A percentile compares a stretch with the other conserved stretches of the same genome.
Conservation (phyloP, 2,888 invertebrate species). For the Troglohyphantes excavatus region DNA sequence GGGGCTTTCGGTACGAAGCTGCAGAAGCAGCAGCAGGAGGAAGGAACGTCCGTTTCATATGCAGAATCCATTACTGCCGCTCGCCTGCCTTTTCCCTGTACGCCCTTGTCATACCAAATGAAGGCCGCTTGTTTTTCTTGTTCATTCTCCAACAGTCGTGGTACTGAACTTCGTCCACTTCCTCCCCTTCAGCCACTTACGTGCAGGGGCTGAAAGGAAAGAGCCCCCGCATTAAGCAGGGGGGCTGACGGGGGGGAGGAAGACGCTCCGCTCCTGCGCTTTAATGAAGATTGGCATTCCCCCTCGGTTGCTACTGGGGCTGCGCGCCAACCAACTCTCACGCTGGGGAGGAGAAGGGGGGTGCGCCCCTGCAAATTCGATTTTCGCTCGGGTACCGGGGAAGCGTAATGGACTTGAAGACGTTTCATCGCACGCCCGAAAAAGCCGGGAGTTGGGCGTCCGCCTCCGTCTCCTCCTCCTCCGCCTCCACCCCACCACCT, state of each 20-base stretch:
- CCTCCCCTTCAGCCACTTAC: slow-evolving; percentile 65
- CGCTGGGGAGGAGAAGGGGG: slow-evolving; percentile 2
- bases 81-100: slow-evolving; percentile 54
- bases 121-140: slow-evolving; percentile 76
- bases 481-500: slow-evolving; percentile 52
- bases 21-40: neutral
- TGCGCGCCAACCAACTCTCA: neutral
- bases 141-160: slow-evolving; percentile 44
- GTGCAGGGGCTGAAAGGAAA: slow-evolving; percentile 61
- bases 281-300: slow-evolving; percentile 55
- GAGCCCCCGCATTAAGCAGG: slow-evolving; percentile 62
- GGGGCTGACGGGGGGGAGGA: neutral
- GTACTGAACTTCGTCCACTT: neutral
- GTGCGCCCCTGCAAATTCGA: slow-evolving; percentile 76
- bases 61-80: slow-evolving; percentile 77
- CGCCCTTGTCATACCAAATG: slow-evolving; percentile 78
- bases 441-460: slow-evolving; percentile 62
- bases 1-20: neutral
- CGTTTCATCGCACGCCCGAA: slow-evolving; percentile 79
- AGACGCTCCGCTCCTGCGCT: slow-evolving; percentile 44
- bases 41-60: slow-evolving; percentile 78
- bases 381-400: slow-evolving; percentile 75
- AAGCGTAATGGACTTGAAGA: slow-evolving; percentile 79
- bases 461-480: slow-evolving; percentile 2
- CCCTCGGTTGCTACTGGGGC: neutral